Conservation (phyloP, 2,888 invertebrate genomes). For the Melanargia galathea region DNA sequence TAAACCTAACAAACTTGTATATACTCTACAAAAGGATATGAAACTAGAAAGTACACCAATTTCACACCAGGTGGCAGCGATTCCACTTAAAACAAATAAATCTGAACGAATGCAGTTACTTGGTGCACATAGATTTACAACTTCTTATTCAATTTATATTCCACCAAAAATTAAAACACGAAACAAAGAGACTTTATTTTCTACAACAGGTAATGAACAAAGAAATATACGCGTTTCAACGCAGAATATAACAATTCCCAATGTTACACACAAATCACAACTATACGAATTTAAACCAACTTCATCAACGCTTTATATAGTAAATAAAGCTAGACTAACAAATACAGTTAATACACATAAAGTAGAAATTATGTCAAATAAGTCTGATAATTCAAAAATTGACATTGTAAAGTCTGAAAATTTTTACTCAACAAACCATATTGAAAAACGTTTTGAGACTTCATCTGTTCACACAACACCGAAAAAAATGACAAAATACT, state of each 20-base stretch:
- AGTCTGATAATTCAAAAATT: background rate
- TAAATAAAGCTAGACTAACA: background rate
- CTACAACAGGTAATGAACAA: background rate
- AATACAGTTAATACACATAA: background rate
- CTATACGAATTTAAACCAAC: background rate
- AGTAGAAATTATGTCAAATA: background rate
- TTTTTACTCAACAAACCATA: no score
- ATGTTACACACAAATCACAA: background rate
- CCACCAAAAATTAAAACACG: no score
- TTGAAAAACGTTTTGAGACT: background rate
- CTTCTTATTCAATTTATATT: background rate
- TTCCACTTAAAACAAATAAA: background rate
- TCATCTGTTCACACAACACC: background rate
- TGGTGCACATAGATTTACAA: background rate
- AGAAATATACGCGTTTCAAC: background rate
- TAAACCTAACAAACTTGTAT: background rate
- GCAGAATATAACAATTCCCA: background rate
- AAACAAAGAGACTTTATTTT: background rate
- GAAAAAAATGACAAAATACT: background rate
- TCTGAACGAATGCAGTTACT: background rate
- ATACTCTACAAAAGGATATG: background rate
- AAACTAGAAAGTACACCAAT: background rate
- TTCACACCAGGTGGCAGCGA: background rate
- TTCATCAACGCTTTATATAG: background rate
- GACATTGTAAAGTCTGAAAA: background rate